Base-by-base conservation (phyloP, 2,797 vertebrate species). In the Poliocrania exsul region DNA sequence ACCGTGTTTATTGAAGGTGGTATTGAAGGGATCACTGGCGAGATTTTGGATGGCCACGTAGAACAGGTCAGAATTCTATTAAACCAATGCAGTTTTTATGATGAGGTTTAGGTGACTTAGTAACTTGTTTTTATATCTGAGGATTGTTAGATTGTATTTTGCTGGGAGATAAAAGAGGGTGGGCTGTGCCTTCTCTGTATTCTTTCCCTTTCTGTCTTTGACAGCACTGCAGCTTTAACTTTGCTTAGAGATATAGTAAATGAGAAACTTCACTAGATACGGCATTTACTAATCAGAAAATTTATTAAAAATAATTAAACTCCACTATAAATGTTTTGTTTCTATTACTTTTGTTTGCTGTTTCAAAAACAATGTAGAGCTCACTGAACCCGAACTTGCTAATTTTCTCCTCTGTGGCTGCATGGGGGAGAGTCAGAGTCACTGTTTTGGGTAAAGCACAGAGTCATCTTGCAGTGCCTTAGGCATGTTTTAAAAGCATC, bases 401-500 rank as follows among this genome's bases (percentile, higher is more conserved):
- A 29, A 64, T 95, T 97, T 97, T 95, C 70, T 97, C 87, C 81
- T 81, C 89, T 84, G 85, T 90, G 90, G 74, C 91, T 96, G 85
- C 10, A 15, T 92, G 85, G 85, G 94, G 54, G 83, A 95, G 86
- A 95, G 96, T 95, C 96, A 86, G 64, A 92, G 96, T 28, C 53
- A 19, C 88, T 88, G 82, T 96, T 93, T 37, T 35, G 83, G 79
- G 60, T 96, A 95, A 97, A 88, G 83, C 56, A 81, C 57, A 69
- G 64, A 64, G 31, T 96, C 91, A 57, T 73, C 94, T 97, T 95
- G 89, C 64, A 85, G 82, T 86, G 84, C 90, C 57, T 50, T 72
- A 64, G 81, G 90, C 65, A 64, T 94, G 38, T 95, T 91, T 96
- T 89, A 89, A 92, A 94, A 95, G 84, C 80, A 81, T 80, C 64